Evolutionary conservation across 2,888 invertebrate genomes (phyloP), one percentile per base, ranked within the genome.

Genomic region (Apodemia mormo): DNA sequence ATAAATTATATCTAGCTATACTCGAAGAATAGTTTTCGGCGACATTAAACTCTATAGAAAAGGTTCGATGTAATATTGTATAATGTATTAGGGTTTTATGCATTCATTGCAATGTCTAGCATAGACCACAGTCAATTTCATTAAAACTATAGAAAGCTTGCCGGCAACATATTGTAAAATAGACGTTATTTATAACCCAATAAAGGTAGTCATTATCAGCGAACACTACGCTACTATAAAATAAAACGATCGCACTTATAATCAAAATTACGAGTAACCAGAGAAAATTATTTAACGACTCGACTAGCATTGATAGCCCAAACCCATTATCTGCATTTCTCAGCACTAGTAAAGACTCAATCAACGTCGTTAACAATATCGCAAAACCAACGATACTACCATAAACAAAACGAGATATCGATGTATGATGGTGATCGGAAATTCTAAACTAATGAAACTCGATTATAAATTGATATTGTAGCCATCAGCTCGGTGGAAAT

Each of bases 321-420:
- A 71, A 71, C 70, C 54, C 70, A 71, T 71, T 69, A 71, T 66
- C 72, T 61, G 70, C 69, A 64, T 71, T 74, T 70, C 72, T 52
- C 71, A 58, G 69, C 72, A 73, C 73, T 65, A 73, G 71, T 77
- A 73, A 76, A 76, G 75, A 71, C 74, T 76, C 74, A 76, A 77
- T 77, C 77, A 78, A 75, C 65, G 72, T 73, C 71, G 73, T 73
- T 73, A 73, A 67, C 72, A 54, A 71, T 71, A 67, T 75, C 66
- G 74, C 74, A 73, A 75, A 71, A 73, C 72, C 72, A 74, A 75
- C 73, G 75, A 75, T 76, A 76, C 70, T 75, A 52, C 73, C 73
- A 76, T 77, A 76, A 76, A 49, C 49, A 49, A 49, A 49, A 75
- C 61, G 61, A 61, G 61, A 33, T 61, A 74, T 74, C 69, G 74